phyloP scores from a whole-genome alignment of 2,113 vertebrate genomes.

The Hippotragus niger region DNA sequence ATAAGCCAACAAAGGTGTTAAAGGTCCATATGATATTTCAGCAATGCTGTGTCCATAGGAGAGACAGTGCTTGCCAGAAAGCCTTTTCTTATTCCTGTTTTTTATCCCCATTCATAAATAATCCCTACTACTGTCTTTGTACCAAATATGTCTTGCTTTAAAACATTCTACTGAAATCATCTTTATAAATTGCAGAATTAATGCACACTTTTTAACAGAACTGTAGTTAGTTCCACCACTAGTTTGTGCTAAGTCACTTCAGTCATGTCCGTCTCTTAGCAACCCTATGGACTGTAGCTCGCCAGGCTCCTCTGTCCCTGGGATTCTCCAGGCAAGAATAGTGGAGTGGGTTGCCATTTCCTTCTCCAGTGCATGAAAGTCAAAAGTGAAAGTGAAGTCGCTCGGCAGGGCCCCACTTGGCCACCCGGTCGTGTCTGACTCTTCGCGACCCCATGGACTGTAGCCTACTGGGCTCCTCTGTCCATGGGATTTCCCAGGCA shows the following conservation, averaged over 20 bases:
- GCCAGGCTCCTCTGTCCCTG: no score
- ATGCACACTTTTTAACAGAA: background rate
- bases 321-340: no score
- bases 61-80: background rate
- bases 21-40: background rate
- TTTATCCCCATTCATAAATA: background rate
- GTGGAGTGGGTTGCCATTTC: no score
- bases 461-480: accelerated
- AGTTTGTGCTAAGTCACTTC: no score
- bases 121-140: background rate
- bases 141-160: background rate
- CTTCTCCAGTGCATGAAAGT: no score
- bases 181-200: background rate
- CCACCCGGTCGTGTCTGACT: no score
- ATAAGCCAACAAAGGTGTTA: background rate
- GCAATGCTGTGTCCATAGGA: background rate
- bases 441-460: no score
- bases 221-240: background rate
- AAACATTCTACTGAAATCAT: background rate
- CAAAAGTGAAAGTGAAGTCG: no score
- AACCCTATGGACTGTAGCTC: no score
- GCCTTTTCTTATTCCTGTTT: background rate
- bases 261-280: no score
- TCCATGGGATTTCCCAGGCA: no score
- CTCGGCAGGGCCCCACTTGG: no score